Evolutionary conservation across 2,113 vertebrate species (phyloP), one percentile per base, ranked within the genome.

Genomic region (Thamnaconus septentrionalis): DNA sequence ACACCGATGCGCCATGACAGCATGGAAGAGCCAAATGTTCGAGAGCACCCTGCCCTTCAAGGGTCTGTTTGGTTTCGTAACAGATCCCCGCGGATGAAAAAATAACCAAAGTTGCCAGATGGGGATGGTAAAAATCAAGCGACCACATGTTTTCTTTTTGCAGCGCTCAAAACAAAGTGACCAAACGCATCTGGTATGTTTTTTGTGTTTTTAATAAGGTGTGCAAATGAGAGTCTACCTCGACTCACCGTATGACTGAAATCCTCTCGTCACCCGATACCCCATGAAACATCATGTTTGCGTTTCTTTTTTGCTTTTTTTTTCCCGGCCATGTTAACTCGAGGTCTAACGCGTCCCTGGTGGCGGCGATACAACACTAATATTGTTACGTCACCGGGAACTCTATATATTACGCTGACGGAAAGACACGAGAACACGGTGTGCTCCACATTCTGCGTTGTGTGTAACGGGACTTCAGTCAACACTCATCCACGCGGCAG

Each of bases 221-320:
- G 18, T 31, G 18, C 18, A 31, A 31, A 31, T 31, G 18, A 31
- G 18, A 66, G 56, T 44, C 55, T 73, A 78, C 75, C 61, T 81
- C 75, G 53, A 72, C 71, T 70, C 59, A 58, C 64, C 53, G 48
- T 49, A 57, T 64, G 73, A 77, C 72, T 60, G 53, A 63, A 73
- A 66, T 72, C 53, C 62, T 58, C 46, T 66, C 10, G 55, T 71
- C 70, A 78, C 71, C 67, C 44, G 69, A 85, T 71, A 68, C 41
- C 66, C 60, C 4, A 5, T 75, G 76, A 86, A 81, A 80, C 75
- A 48, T 40, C 61, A 73, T 47, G 69, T 61, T 79, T 81, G 76
- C 78, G 71, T 76, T 84, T 66, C 72, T 49, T 31, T 31, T 31
- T 31, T 31, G 1, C 18, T 31, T 31, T 31, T 31, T 31, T 31